Percentiles rank a stretch among this genome's conserved stretches.
These are phyloP conservation scores for Drosophila arawakana DNA, from an alignment of 1,140 invertebrate species.

Conservation along the genomic window DNA sequence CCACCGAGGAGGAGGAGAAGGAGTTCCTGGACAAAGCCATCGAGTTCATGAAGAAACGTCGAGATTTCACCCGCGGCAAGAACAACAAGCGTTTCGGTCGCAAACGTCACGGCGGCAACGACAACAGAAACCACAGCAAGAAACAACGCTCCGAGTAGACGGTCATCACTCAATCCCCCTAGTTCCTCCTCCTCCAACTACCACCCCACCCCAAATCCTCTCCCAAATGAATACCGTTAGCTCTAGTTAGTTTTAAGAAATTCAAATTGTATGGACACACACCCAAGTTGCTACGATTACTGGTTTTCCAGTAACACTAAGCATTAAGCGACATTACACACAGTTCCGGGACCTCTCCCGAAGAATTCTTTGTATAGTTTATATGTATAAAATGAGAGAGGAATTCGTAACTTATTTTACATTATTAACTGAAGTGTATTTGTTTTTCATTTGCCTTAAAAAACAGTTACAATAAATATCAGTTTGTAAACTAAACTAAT, in stretches of 20 bases:
- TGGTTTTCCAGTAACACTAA: slow-evolving; percentile 51
- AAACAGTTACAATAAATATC: slow-evolving; percentile 55
- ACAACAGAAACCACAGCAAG: slow-evolving; percentile 64
- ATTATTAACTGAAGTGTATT: slow-evolving; percentile 45
- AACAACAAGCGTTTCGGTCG: slow-evolving; percentile 78
- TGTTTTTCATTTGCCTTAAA: slow-evolving; percentile 41
- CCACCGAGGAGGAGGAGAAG: slow-evolving; percentile 90
- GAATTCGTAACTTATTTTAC: slow-evolving; percentile 63
- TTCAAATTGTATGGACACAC: slow-evolving; percentile 31
- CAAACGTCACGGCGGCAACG: slow-evolving; percentile 78
- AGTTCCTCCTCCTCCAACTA: too few relatives aligned
- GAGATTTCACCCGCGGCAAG: slow-evolving; percentile 85
- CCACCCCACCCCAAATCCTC: neutral
- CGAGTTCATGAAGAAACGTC: slow-evolving; percentile 87
- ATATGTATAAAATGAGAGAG: slow-evolving; percentile 53
- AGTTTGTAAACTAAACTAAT: slow-evolving; percentile 38
- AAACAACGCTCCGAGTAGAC: slow-evolving; percentile 58
- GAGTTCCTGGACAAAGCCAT: slow-evolving; percentile 88
- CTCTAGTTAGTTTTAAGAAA: slow-evolving; percentile 55
- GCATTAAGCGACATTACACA: slow-evolving; percentile 18
- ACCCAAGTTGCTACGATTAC: slow-evolving; percentile 35
- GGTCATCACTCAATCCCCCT: neutral
- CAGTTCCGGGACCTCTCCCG: slow-evolving; percentile 9
- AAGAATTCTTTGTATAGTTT: slow-evolving; percentile 57
- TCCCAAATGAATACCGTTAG: slow-evolving; percentile 34